phyloP scores from a whole-genome alignment of 2,113 vertebrate species.

The Cryptomyrus ogoouensis region DNA sequence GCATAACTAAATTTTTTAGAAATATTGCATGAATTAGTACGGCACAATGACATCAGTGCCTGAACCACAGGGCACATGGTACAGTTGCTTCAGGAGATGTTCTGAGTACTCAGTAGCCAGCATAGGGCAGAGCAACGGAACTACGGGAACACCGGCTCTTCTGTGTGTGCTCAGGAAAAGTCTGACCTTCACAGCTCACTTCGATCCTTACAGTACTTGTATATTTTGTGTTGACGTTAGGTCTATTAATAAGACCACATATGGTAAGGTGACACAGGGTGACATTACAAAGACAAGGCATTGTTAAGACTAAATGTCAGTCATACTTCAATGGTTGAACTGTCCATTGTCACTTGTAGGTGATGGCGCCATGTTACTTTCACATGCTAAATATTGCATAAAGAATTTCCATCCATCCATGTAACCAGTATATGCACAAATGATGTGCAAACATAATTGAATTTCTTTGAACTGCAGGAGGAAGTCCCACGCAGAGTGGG shows the following conservation, averaged over 20 bases:
- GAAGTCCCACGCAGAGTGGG: neutral
- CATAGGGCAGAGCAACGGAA: neutral
- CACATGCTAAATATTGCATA: neutral
- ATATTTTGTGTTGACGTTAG: neutral
- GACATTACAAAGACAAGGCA: neutral
- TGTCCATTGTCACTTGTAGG: neutral
- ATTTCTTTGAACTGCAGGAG: neutral
- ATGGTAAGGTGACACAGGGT: neutral
- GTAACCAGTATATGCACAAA: neutral
- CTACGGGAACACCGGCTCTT: neutral
- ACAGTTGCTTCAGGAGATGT: neutral
- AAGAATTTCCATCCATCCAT: neutral
- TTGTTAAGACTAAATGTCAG: neutral
- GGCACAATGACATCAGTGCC: neutral
- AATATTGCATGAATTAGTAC: neutral
- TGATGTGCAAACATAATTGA: neutral
- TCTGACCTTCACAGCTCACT: neutral
- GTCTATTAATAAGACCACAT: neutral
- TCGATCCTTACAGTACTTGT: neutral
- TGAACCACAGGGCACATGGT: neutral
- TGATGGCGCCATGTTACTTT: neutral
- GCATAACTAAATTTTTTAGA: neutral
- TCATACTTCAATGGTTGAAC: neutral
- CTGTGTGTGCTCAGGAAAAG: neutral
- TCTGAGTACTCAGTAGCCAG: neutral